Conservation (phyloP, 2,888 invertebrate genomes). For the Cosmia trapezina region DNA sequence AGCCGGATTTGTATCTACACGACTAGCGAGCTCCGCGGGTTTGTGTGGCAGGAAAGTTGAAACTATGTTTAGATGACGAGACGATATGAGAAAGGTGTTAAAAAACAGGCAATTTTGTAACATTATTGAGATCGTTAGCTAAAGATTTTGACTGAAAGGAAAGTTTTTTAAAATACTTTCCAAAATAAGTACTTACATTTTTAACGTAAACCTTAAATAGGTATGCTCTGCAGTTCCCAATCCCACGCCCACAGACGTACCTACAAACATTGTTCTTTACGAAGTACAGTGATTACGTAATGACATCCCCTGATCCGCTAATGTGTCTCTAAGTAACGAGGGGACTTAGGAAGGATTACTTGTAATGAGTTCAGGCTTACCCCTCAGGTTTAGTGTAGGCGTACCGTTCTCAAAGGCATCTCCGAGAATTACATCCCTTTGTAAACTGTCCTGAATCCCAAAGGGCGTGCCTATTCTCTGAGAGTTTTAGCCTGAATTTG, state of each 20-base stretch:
- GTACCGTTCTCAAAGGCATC: conserved; percentile 36
- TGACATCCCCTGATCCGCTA: conserved; percentile 56
- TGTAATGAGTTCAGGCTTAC: conserved; percentile 59
- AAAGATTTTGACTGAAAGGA: not conserved
- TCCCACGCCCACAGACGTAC: conserved; percentile 6
- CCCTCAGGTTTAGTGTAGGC: conserved; percentile 39
- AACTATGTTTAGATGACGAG: not conserved
- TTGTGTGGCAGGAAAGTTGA: not conserved
- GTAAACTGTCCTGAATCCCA: conserved; percentile 33
- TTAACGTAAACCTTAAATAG: not conserved
- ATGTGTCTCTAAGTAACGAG: conserved; percentile 60
- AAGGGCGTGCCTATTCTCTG: conserved; percentile 7
- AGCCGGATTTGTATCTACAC: conserved; percentile 21
- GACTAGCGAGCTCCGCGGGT: not conserved
- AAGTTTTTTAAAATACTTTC: not conserved
- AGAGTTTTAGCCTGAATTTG: conserved; percentile 26
- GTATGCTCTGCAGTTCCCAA: not conserved
- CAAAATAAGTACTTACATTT: not conserved
- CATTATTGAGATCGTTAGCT: too few species aligned
- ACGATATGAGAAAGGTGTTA: not conserved
- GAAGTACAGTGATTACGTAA: conserved; percentile 46
- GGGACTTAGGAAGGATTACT: conserved; percentile 58
- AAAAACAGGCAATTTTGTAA: not conserved
- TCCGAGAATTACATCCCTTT: conserved; percentile 43
- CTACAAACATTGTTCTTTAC: conserved; percentile 30